Percentiles rank a stretch among this genome's conserved stretches.
Evolutionary conservation across 1,140 invertebrate genomes (phyloP).

Genomic region (Cyphomyrmex costatus): DNA sequence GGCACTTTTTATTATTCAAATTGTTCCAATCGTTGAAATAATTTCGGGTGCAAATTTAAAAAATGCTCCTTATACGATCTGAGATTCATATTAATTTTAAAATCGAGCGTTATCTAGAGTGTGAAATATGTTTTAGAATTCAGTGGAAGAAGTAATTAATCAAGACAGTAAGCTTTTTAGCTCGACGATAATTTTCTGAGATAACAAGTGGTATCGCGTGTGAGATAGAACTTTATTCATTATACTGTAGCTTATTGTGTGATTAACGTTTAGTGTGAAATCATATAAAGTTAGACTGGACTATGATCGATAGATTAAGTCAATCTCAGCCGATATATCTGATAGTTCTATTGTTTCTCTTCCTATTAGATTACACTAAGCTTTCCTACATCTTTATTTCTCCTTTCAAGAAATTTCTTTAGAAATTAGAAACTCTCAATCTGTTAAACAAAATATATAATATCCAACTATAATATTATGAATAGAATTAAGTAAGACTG

Average conservation of each 20-base stretch:
- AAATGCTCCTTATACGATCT: neutral
- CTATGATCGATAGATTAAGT: neutral
- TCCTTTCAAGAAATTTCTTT: neutral
- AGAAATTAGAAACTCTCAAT: neutral
- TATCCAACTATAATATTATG: neutral
- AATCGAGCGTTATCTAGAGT: neutral
- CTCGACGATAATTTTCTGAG: neutral
- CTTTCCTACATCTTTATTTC: neutral
- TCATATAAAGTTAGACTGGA: slow-evolving; percentile 28
- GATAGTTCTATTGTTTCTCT: neutral
- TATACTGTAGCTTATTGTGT: neutral
- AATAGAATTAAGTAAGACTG: neutral
- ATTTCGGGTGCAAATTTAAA: neutral
- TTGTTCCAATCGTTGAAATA: neutral
- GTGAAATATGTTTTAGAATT: neutral
- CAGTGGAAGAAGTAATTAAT: slow-evolving; percentile 2
- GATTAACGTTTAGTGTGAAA: neutral
- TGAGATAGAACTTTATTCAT: slow-evolving; percentile 16
- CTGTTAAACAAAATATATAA: neutral
- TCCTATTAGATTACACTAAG: neutral
- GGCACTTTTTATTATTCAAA: neutral
- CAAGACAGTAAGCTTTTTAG: neutral
- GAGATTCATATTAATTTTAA: neutral
- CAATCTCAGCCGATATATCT: slow-evolving; percentile 4
- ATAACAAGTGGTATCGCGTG: slow-evolving; percentile 10